Evolutionary conservation across 2,797 vertebrate genomes (phyloP).

Genomic region (Enteromius argenteus): DNA sequence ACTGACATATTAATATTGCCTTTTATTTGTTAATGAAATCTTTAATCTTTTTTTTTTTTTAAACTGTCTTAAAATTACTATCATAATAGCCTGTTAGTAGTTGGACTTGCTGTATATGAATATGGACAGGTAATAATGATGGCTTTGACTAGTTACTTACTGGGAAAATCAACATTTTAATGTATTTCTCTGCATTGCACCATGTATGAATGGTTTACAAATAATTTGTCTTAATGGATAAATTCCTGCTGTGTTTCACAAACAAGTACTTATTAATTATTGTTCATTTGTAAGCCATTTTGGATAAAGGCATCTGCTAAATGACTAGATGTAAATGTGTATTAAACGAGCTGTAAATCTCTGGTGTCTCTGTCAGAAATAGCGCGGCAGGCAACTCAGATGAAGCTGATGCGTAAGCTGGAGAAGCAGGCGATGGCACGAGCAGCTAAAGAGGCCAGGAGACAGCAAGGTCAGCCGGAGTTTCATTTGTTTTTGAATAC

Average conservation of each 20-base stretch:
- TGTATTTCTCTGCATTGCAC: too few relatives aligned
- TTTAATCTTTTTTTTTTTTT: neutral
- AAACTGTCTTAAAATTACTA: neutral
- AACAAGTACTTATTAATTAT: too few relatives aligned
- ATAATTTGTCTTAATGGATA: too few relatives aligned
- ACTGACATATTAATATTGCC: too few relatives aligned
- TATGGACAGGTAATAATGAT: too few relatives aligned
- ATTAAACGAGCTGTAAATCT: neutral
- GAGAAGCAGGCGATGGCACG: slow-evolving; percentile 92
- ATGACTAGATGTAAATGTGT: neutral
- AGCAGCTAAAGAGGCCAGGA: slow-evolving; percentile 93
- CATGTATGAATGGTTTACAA: too few relatives aligned
- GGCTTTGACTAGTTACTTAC: too few relatives aligned
- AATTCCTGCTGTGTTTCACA: too few relatives aligned
- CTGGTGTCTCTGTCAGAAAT: slow-evolving; percentile 82
- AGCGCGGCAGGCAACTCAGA: slow-evolving; percentile 93
- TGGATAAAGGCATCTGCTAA: too few relatives aligned
- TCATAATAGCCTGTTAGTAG: neutral
- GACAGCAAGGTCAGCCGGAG: slow-evolving; percentile 83
- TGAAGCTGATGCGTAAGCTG: slow-evolving; percentile 93
- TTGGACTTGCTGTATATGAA: neutral
- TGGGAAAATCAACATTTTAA: too few relatives aligned
- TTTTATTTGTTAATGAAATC: too few relatives aligned
- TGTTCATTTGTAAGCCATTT: too few relatives aligned
- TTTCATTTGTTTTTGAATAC: neutral